Evolutionary conservation across 2,797 vertebrate species (phyloP), one percentile per base, ranked within the genome.

Genomic region (Mus caroli): DNA sequence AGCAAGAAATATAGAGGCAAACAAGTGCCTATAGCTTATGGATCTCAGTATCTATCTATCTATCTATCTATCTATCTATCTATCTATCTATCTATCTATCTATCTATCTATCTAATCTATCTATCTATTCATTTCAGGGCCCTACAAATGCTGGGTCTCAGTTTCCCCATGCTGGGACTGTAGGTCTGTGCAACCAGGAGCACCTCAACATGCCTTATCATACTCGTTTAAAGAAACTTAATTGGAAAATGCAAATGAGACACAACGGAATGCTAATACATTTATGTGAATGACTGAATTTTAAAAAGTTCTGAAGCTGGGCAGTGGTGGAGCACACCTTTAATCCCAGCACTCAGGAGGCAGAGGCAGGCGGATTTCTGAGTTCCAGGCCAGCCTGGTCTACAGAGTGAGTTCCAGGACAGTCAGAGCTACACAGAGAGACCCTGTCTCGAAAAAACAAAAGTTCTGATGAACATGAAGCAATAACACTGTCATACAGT

Each of bases 201-300:
- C 26, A 58, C 15, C 26, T 75, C 5, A 7, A 12, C 1, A 28
- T 87, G 7, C 24, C 26, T 67, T 67, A 88, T 58, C 54, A 50
- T 46, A 67, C 3, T 1, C 26, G 19, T 13, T 14, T 69, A 60
- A 77, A 71, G 26, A 54, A 58, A 71, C 56, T 84, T 31, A 86
- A 50, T 17, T 69, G 46, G 12, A 96, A 85, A 96, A 76, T 24
- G 5, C 12, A 92, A 85, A 88, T 22, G 69, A 95, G 58, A 4
- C 34, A 46, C 14, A 14, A 26, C 2, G 9, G 43, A 14, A 34
- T 90, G 69, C 10, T 60, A 56, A 24, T 11, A 12, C 12, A 86
- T 6, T 62, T 76, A 20, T 34, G 67, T 87, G 31, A 90, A 88
- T 60, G 26, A 19, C 34, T 46, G 52, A 88, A 75, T 62, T 82